These are phyloP conservation scores for Aegotheles bennettii DNA, from an alignment of 2,113 vertebrate genomes.

Conservation along the genomic window DNA sequence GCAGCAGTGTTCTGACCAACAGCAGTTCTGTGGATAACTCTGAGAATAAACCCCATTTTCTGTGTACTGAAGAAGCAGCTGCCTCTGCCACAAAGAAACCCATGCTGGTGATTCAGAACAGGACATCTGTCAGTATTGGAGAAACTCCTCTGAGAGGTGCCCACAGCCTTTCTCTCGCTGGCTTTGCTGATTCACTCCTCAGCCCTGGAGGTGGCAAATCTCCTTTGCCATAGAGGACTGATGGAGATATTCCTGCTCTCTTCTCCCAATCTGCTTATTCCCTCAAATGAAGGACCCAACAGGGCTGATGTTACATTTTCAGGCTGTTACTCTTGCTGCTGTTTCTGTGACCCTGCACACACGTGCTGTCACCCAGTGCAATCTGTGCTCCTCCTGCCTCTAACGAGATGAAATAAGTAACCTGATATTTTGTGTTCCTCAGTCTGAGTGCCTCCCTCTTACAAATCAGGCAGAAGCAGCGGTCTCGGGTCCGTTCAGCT, in stretches of 20 bases:
- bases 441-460: neutral
- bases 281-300: neutral
- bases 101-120: neutral
- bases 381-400: neutral
- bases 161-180: neutral
- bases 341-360: neutral
- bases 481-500: neutral
- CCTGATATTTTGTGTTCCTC: neutral
- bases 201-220: neutral
- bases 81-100: neutral
- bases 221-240: neutral
- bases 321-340: neutral
- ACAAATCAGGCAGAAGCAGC: neutral
- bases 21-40: neutral
- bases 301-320: neutral
- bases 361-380: fast-evolving
- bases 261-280: neutral
- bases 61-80: neutral
- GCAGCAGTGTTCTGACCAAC: neutral
- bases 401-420: neutral
- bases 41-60: neutral
- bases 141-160: neutral
- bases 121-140: neutral
- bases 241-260: neutral
- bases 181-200: neutral